phyloP scores from a whole-genome alignment of 2,797 vertebrate genomes.

The Anguilla anguilla region DNA sequence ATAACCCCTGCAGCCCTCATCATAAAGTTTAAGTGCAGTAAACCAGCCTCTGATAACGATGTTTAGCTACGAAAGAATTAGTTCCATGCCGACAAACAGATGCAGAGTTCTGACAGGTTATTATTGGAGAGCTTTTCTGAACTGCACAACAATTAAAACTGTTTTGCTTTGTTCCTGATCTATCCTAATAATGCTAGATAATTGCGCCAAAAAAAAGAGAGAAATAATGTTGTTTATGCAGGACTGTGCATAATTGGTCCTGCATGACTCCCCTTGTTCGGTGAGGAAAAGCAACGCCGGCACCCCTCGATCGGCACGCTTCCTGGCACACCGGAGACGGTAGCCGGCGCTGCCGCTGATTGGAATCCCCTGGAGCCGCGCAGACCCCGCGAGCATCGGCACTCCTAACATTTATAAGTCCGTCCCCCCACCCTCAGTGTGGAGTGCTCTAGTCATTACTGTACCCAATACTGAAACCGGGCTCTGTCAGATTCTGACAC shows the following conservation, averaged over 20 bases:
- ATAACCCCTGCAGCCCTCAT: not conserved
- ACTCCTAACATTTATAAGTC: not conserved
- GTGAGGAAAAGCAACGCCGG: not conserved
- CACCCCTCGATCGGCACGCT: not conserved
- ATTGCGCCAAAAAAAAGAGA: not conserved
- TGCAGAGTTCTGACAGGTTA: not conserved
- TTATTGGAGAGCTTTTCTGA: not conserved
- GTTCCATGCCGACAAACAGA: not conserved
- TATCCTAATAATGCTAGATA: conserved; percentile 8
- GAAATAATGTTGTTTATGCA: not conserved
- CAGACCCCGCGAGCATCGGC: not conserved
- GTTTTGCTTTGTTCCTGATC: not conserved
- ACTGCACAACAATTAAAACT: not conserved
- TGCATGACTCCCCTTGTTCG: conserved; percentile 2
- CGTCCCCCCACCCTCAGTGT: too few relatives aligned
- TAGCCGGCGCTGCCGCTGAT: not conserved
- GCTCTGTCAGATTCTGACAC: too few relatives aligned
- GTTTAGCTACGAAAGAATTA: not conserved
- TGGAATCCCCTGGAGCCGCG: not conserved
- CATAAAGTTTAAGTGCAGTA: not conserved
- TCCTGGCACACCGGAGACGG: not conserved
- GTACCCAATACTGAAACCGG: too few relatives aligned
- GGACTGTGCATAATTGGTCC: not conserved
- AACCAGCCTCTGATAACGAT: not conserved
- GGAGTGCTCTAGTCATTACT: too few relatives aligned